phyloP scores from a whole-genome alignment of 53 echinoderm and acorn worm species.

The Temnopleurus reevesii region DNA sequence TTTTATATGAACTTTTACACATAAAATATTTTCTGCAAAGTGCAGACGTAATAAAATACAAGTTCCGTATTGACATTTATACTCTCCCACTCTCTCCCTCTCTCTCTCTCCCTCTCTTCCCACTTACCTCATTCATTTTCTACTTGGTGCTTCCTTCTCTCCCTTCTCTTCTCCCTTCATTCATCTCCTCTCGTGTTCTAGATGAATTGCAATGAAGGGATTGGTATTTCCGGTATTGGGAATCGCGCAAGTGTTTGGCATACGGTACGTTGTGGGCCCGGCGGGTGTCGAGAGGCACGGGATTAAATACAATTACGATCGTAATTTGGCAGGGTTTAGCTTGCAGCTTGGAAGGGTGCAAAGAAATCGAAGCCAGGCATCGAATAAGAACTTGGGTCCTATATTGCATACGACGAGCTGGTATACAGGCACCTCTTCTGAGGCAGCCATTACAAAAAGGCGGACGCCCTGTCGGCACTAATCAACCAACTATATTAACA shows the following conservation, averaged over 20 bases:
- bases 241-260: constrained; percentile 20
- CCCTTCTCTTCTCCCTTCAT: not conserved
- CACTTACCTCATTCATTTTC: not conserved
- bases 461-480: not conserved
- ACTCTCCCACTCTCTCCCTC: too few species aligned
- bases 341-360: constrained; percentile 19
- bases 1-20: too few species aligned
- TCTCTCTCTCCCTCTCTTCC: not conserved
- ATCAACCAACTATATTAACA: constrained; percentile 3
- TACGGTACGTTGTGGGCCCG: constrained; percentile 24
- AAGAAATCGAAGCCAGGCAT: not conserved
- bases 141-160: not conserved
- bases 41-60: too few species aligned
- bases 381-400: not conserved
- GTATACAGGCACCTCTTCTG: not conserved
- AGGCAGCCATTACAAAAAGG: not conserved
- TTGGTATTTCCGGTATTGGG: constrained; percentile 34
- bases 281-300: constrained; percentile 38
- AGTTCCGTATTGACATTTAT: too few species aligned
- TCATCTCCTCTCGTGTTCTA: not conserved
- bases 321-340: constrained; percentile 43
- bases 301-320: constrained; percentile 49
- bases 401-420: not conserved
- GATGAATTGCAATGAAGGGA: not conserved
- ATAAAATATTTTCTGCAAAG: too few species aligned